These are phyloP conservation scores for Leucozona laternaria DNA, from an alignment of 2,888 invertebrate species.

Conservation along the genomic window DNA sequence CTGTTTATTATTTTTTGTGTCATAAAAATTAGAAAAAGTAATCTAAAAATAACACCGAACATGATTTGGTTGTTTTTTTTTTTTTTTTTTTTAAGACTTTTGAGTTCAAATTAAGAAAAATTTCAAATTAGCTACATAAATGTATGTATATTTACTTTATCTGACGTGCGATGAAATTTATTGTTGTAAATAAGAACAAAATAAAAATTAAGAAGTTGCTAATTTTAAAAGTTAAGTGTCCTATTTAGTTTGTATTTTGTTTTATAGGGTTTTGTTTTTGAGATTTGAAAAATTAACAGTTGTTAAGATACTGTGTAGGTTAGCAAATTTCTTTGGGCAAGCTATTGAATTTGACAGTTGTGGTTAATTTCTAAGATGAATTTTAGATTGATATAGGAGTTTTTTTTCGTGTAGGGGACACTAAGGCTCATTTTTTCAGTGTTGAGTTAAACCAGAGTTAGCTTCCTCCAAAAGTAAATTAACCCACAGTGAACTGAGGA, in stretches of 20 bases:
- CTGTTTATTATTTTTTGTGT: constrained; percentile 20
- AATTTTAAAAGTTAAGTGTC: background rate
- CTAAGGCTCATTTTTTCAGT: no score
- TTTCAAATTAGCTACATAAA: background rate
- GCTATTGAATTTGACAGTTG: background rate
- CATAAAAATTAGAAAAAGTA: constrained; percentile 13
- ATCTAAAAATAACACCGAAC: constrained; percentile 48
- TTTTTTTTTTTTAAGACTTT: constrained; percentile 1
- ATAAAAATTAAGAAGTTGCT: background rate
- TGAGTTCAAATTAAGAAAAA: constrained; percentile 9
- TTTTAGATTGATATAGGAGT: background rate
- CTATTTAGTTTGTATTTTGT: background rate
- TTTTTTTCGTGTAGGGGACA: no score
- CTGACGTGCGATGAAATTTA: background rate
- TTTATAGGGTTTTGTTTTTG: background rate
- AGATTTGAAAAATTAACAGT: background rate
- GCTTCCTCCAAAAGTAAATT: no score
- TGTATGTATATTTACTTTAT: background rate
- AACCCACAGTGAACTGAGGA: no score
- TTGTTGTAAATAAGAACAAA: background rate
- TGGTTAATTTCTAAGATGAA: background rate
- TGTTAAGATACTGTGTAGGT: background rate
- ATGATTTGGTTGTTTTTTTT: constrained; percentile 21
- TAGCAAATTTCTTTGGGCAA: background rate
- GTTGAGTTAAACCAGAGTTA: no score